A percentile compares a stretch with the other conserved stretches of the same genome.
phyloP scores from a whole-genome alignment of 2,113 vertebrate species.

The Morone chrysops region DNA sequence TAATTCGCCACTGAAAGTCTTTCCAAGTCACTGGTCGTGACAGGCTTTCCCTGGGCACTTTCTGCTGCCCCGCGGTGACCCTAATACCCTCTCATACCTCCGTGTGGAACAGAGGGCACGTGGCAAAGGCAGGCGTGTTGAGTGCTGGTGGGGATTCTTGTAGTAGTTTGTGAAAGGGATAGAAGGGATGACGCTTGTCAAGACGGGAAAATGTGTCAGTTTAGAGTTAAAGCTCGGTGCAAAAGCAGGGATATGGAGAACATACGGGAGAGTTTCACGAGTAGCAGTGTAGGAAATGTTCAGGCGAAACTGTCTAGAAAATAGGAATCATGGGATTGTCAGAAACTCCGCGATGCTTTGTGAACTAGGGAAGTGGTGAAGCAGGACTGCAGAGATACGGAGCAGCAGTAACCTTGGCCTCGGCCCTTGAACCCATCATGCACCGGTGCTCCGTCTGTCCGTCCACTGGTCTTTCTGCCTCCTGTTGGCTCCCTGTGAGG shows the following conservation, averaged over 20 bases:
- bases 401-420: conserved; percentile 41
- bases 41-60: conserved; percentile 61
- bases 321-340: background rate
- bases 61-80: conserved; percentile 45
- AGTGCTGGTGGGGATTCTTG: background rate
- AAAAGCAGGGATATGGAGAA: background rate
- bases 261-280: conserved; percentile 8
- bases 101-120: conserved; percentile 51
- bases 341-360: conserved; percentile 8
- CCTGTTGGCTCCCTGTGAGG: conserved; percentile 17
- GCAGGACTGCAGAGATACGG: conserved; percentile 19
- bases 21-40: conserved; percentile 72
- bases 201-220: conserved; percentile 17
- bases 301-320: background rate
- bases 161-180: conserved; percentile 3
- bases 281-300: conserved; percentile 14
- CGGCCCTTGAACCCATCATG: conserved; percentile 36
- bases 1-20: conserved; percentile 44
- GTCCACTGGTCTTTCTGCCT: conserved; percentile 34
- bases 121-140: conserved; percentile 8
- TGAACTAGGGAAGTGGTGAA: conserved; percentile 7
- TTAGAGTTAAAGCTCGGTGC: conserved; percentile 9
- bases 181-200: conserved; percentile 3
- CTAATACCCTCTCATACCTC: conserved; percentile 48
- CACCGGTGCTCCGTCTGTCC: conserved; percentile 28